Evolutionary conservation across 2,113 vertebrate genomes (phyloP).

Genomic region (Dascyllus trimaculatus): DNA sequence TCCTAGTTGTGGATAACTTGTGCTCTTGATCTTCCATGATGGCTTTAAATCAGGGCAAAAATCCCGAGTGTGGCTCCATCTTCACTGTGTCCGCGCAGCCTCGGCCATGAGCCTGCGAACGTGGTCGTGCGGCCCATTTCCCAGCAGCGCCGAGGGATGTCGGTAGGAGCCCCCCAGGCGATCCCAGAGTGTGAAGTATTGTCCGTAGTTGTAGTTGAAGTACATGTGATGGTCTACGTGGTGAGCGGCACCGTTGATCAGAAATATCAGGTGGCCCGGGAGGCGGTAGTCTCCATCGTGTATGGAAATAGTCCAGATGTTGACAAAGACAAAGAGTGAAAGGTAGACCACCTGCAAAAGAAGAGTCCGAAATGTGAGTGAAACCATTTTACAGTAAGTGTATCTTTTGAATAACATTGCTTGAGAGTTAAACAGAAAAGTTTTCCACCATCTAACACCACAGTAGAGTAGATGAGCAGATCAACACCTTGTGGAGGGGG

Average conservation of each 20-base stretch:
- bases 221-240: conserved; percentile 94
- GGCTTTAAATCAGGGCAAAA: neutral
- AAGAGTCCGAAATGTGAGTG: conserved; percentile 1
- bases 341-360: conserved; percentile 86
- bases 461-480: neutral
- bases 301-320: conserved; percentile 96
- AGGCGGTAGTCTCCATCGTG: conserved; percentile 93
- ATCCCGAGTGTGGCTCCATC: neutral
- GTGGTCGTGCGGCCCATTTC: conserved; percentile 85
- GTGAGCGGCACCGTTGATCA: conserved; percentile 94
- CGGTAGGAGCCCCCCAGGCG: conserved; percentile 92
- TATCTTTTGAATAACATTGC: too few relatives aligned
- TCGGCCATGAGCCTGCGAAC: conserved; percentile 81
- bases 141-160: conserved; percentile 87
- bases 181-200: conserved; percentile 97
- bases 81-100: conserved; percentile 12
- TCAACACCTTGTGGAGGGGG: conserved; percentile 89
- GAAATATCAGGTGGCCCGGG: conserved; percentile 79
- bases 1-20: neutral
- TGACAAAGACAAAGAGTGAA: conserved; percentile 92
- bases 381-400: neutral
- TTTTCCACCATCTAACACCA: too few relatives aligned
- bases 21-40: neutral
- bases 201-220: conserved; percentile 96
- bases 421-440: neutral